Percentiles rank a stretch among this genome's conserved stretches.
Evolutionary conservation across 2,888 invertebrate species (phyloP).

Genomic region (Brachypalpus laphriformis): DNA sequence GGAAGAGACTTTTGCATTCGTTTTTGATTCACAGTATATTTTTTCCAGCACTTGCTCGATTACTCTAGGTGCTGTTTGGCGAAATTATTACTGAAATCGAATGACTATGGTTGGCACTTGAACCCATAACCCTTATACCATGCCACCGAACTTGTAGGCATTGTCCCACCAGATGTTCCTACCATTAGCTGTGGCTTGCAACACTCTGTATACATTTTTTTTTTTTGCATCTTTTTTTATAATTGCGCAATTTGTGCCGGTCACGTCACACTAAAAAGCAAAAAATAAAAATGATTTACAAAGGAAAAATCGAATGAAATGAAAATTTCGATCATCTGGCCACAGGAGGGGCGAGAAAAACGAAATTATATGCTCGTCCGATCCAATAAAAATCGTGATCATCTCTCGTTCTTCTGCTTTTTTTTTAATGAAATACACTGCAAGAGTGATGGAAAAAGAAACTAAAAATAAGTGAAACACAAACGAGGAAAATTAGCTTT

Average conservation of each 20-base stretch:
- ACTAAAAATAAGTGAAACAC: conserved; percentile 47
- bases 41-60: too few species aligned
- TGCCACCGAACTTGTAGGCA: too few species aligned
- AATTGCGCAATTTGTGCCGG: background rate
- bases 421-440: conserved; percentile 8
- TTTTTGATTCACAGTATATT: too few species aligned
- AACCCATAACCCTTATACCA: too few species aligned
- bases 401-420: background rate
- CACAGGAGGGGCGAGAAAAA: background rate
- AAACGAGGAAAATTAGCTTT: conserved; percentile 62
- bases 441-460: conserved; percentile 12
- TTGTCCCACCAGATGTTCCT: too few species aligned
- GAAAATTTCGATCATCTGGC: conserved; percentile 34
- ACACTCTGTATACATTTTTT: too few species aligned
- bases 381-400: conserved; percentile 56
- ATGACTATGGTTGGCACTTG: too few species aligned
- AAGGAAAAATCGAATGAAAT: background rate
- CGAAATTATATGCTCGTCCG: conserved; percentile 15
- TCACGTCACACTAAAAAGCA: conserved; percentile 15
- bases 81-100: too few species aligned
- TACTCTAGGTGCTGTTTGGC: too few species aligned
- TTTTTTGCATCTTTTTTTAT: background rate
- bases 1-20: too few species aligned
- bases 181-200: too few species aligned
- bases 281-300: conserved; percentile 10